These are phyloP conservation scores for Anagyrus pseudococci DNA, from an alignment of 2,888 invertebrate genomes.

Conservation along the genomic window DNA sequence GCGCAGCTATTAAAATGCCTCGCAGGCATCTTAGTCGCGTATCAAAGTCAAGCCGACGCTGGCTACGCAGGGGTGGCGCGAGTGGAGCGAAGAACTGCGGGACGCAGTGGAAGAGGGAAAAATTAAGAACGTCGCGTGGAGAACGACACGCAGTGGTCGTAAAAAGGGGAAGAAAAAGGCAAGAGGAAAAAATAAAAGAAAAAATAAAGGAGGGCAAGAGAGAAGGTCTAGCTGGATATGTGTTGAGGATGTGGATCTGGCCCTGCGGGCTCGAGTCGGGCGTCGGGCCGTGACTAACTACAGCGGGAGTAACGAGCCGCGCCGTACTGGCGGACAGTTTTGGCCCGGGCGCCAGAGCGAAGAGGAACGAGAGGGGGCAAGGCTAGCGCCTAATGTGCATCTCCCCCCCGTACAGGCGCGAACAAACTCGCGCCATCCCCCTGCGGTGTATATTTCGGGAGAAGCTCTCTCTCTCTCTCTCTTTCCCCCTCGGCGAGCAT, in stretches of 20 bases:
- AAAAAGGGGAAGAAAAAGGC: background rate
- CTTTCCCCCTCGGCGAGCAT: background rate
- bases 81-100: background rate
- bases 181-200: background rate
- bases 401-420: background rate
- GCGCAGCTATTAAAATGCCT: background rate
- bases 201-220: slow-evolving; percentile 1
- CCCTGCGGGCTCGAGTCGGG: slow-evolving; percentile 6
- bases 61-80: too few species aligned
- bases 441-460: slow-evolving; percentile 23
- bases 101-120: slow-evolving; percentile 1
- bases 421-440: background rate
- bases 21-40: too few species aligned
- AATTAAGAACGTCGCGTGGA: slow-evolving; percentile 1
- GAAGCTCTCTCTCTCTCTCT: slow-evolving; percentile 39
- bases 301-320: slow-evolving; percentile 56
- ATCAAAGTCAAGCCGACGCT: too few species aligned
- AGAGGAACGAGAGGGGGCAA: background rate
- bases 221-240: too few species aligned
- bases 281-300: slow-evolving; percentile 52
- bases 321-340: slow-evolving; percentile 10
- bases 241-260: too few species aligned
- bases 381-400: slow-evolving; percentile 30
- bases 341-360: background rate
- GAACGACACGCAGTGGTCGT: background rate